Evolutionary conservation across 2,797 vertebrate species (phyloP).

Genomic region (Gastrophryne carolinensis): DNA sequence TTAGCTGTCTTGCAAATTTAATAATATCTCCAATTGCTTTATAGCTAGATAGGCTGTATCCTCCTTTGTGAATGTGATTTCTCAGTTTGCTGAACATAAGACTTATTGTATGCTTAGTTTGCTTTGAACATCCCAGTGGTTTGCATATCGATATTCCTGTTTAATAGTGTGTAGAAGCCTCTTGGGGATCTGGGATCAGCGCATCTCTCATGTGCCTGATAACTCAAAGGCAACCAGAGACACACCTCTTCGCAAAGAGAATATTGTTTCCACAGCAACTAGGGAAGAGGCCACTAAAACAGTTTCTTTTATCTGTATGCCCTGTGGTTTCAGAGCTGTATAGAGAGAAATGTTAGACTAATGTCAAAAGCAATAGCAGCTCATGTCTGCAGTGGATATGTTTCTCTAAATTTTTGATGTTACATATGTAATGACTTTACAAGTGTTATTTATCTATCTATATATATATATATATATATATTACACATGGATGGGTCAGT

Average conservation of each 20-base stretch:
- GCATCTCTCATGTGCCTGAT: constrained; percentile 26
- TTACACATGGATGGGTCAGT: too few species aligned
- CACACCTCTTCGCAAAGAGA: constrained; percentile 41
- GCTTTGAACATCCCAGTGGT: constrained; percentile 36
- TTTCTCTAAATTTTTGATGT: too few species aligned
- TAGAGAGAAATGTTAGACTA: constrained; percentile 22
- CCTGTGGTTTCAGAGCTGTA: constrained; percentile 39
- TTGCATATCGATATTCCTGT: constrained; percentile 33
- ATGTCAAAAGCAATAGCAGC: constrained; percentile 25
- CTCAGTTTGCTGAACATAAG: background rate
- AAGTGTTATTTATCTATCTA: too few species aligned
- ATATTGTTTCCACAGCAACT: constrained; percentile 44
- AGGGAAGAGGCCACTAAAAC: constrained; percentile 43
- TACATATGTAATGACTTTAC: too few species aligned
- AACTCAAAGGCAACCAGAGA: constrained; percentile 37
- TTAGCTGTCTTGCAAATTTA: background rate
- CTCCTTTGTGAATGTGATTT: background rate
- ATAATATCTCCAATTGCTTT: background rate
- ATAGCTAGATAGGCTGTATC: background rate
- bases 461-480: too few species aligned
- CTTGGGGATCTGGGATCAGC: constrained; percentile 39
- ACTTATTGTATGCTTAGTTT: background rate
- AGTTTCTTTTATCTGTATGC: constrained; percentile 40
- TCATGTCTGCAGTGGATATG: constrained; percentile 1
- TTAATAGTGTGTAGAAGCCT: constrained; percentile 29